These are phyloP conservation scores for Latrodectus elegans DNA, from an alignment of 2,888 invertebrate genomes.

Conservation along the genomic window DNA sequence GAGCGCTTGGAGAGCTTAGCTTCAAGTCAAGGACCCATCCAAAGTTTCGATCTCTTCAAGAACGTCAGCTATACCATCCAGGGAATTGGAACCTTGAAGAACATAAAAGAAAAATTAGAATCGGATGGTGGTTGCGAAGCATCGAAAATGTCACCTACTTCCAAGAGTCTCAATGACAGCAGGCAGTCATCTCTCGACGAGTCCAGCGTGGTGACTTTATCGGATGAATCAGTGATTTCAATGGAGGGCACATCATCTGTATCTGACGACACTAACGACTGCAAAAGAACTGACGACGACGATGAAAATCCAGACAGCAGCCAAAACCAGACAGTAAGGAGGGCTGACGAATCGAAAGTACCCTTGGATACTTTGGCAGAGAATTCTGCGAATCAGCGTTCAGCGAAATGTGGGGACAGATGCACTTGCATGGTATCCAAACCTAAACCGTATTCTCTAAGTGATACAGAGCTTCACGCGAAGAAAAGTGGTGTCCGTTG, in stretches of 20 bases:
- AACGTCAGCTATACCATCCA: slow-evolving; percentile 35
- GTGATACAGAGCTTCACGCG: slow-evolving; percentile 51
- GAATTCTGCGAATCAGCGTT: not conserved
- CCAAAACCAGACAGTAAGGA: slow-evolving; percentile 38
- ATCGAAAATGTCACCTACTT: slow-evolving; percentile 41
- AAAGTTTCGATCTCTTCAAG: slow-evolving; percentile 51
- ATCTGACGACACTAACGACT: slow-evolving; percentile 46
- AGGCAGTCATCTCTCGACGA: slow-evolving; percentile 63
- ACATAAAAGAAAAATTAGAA: slow-evolving; percentile 50
- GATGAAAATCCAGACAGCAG: slow-evolving; percentile 49
- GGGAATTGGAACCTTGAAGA: slow-evolving; percentile 21
- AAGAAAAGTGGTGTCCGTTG: slow-evolving; percentile 46
- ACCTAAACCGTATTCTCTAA: slow-evolving; percentile 40
- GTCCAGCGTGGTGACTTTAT: slow-evolving; percentile 53
- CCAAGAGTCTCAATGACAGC: slow-evolving; percentile 53
- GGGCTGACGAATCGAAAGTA: not conserved
- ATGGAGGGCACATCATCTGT: slow-evolving; percentile 52
- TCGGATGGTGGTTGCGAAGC: slow-evolving; percentile 21
- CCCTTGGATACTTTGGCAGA: slow-evolving; percentile 21
- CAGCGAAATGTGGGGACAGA: slow-evolving; percentile 13
- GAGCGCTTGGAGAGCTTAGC: slow-evolving; percentile 56
- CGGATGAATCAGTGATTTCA: slow-evolving; percentile 58
- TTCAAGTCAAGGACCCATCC: slow-evolving; percentile 48
- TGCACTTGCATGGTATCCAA: slow-evolving; percentile 3
- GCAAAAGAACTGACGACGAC: slow-evolving; percentile 50